Percentiles rank a stretch among this genome's conserved stretches.
Evolutionary conservation across 2,888 invertebrate genomes (phyloP).

Genomic region (Calliphora vomitoria): DNA sequence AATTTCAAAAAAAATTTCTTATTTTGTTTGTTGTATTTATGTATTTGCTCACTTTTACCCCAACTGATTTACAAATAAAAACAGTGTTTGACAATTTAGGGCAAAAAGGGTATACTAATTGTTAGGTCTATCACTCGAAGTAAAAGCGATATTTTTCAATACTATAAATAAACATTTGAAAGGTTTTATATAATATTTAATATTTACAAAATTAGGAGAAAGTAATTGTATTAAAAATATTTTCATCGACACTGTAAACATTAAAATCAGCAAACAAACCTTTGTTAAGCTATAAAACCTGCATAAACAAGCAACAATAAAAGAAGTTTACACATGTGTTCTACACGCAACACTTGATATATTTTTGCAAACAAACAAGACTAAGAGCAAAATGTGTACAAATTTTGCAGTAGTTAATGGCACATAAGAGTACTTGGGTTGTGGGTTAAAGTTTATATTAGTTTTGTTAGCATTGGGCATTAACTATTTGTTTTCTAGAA

Average conservation of each 20-base stretch:
- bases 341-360: background rate
- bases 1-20: no score
- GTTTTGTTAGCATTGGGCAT: background rate
- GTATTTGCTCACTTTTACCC: no score
- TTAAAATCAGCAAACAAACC: background rate
- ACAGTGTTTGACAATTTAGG: no score
- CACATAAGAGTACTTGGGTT: conserved; percentile 2
- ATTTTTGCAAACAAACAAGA: background rate
- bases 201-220: no score
- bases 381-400: background rate
- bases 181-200: no score
- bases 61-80: no score
- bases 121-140: no score
- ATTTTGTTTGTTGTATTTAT: no score
- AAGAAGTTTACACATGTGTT: background rate
- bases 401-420: conserved; percentile 3
- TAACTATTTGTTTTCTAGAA: background rate
- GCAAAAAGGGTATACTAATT: no score
- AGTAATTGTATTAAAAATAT: no score
- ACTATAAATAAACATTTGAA: no score
- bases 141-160: no score
- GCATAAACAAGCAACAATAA: conserved; percentile 4
- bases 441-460: background rate
- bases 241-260: background rate
- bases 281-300: background rate